A percentile compares a stretch with the other conserved stretches of the same genome.
These are phyloP conservation scores for Drosophila lutescens DNA, from an alignment of 2,888 invertebrate species.

Conservation along the genomic window DNA sequence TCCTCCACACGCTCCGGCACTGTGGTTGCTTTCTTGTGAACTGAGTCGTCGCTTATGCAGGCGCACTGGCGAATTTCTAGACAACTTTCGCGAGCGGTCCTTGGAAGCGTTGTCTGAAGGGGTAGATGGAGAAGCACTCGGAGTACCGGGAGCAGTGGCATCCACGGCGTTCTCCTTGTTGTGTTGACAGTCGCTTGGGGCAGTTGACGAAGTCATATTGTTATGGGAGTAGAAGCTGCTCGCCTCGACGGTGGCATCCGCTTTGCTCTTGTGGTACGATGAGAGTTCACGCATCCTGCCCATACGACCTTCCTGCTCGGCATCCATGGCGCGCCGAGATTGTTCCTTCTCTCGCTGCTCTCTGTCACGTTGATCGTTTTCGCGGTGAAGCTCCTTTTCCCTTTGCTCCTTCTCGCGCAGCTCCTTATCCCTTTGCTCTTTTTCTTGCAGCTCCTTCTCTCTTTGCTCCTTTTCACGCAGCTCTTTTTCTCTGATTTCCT, in stretches of 20 bases:
- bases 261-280: slow-evolving; percentile 66
- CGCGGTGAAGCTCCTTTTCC: slow-evolving; percentile 77
- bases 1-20: slow-evolving; percentile 32
- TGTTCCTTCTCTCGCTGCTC: slow-evolving; percentile 67
- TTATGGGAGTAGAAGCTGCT: slow-evolving; percentile 63
- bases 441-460: slow-evolving; percentile 43
- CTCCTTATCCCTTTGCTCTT: slow-evolving; percentile 70
- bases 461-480: slow-evolving; percentile 76
- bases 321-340: slow-evolving; percentile 63
- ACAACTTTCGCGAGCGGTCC: slow-evolving; percentile 79
- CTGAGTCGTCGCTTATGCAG: slow-evolving; percentile 89
- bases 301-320: slow-evolving; percentile 67
- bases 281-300: slow-evolving; percentile 73
- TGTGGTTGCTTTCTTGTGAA: slow-evolving; percentile 88
- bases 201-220: slow-evolving; percentile 37
- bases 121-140: slow-evolving; percentile 3
- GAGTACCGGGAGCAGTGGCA: slow-evolving; percentile 10
- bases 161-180: slow-evolving; percentile 78
- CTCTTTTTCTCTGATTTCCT: slow-evolving; percentile 79
- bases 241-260: slow-evolving; percentile 62
- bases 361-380: slow-evolving; percentile 65
- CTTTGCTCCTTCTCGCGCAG: slow-evolving; percentile 80
- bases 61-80: slow-evolving; percentile 81
- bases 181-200: slow-evolving; percentile 61
- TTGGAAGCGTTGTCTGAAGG: slow-evolving; percentile 44